phyloP scores from a whole-genome alignment of 92 coral and sea anemone genomes.

The Anthopleura xanthogrammica region DNA sequence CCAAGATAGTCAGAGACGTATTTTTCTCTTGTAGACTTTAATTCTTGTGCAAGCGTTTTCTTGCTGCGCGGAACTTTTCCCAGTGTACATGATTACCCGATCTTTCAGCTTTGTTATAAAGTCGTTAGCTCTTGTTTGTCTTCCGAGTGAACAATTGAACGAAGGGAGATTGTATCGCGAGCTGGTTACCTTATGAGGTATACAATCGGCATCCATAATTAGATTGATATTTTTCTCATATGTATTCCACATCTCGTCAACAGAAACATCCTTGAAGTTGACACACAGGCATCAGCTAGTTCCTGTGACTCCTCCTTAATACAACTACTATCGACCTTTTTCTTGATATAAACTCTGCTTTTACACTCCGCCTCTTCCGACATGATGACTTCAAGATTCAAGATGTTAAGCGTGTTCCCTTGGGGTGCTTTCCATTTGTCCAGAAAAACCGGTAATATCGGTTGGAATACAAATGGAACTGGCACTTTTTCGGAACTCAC shows the following conservation, averaged over 20 bases:
- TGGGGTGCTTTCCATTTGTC: slow-evolving; percentile 16
- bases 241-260: slow-evolving; percentile 46
- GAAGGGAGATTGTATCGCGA: slow-evolving; percentile 49
- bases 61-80: slow-evolving; percentile 29
- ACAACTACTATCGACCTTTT: slow-evolving; percentile 32
- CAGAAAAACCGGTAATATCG: no score
- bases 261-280: neutral
- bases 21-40: slow-evolving; percentile 38
- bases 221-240: slow-evolving; percentile 47
- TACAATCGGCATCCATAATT: slow-evolving; percentile 32
- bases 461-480: no score
- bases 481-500: no score
- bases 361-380: slow-evolving; percentile 38
- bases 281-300: neutral
- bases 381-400: slow-evolving; percentile 43
- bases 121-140: slow-evolving; percentile 31
- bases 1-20: slow-evolving; percentile 46
- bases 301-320: slow-evolving; percentile 36
- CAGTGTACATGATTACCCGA: slow-evolving; percentile 40
- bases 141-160: slow-evolving; percentile 40
- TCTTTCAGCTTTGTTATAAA: slow-evolving; percentile 43
- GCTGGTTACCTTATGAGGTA: slow-evolving; percentile 53
- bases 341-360: slow-evolving; percentile 46
- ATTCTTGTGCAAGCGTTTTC: slow-evolving; percentile 35
- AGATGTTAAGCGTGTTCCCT: slow-evolving; percentile 28